phyloP scores from a whole-genome alignment of 2,113 vertebrate species.

The Tragelaphus scriptus region DNA sequence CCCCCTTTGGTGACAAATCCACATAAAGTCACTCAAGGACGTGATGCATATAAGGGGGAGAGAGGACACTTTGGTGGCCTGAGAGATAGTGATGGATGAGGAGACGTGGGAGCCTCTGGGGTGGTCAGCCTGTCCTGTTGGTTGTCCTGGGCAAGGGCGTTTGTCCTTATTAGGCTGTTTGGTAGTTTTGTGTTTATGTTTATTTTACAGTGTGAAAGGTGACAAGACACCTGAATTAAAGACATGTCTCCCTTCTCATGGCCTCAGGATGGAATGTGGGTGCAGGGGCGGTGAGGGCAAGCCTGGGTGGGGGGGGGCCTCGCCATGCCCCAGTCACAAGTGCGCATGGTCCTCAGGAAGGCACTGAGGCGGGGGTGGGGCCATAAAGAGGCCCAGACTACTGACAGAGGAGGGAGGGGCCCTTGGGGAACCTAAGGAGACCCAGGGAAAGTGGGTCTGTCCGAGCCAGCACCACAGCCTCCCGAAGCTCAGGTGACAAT shows the following conservation, averaged over 20 bases:
- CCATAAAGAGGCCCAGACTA: neutral
- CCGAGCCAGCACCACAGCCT: neutral
- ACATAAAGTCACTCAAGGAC: neutral
- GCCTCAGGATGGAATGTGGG: neutral
- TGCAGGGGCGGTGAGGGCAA: neutral
- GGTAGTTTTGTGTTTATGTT: neutral
- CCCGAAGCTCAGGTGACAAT: fast-evolving
- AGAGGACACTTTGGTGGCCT: neutral
- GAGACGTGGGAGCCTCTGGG: neutral
- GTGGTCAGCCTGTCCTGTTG: neutral
- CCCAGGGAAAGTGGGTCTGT: too few relatives aligned
- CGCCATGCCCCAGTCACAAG: fast-evolving
- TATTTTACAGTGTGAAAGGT: neutral
- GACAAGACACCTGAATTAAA: neutral
- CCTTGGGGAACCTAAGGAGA: neutral
- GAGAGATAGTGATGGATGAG: neutral
- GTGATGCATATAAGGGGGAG: neutral
- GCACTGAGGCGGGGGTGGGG: neutral
- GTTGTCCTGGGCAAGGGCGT: neutral
- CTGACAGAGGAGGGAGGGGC: neutral
- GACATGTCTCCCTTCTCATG: neutral
- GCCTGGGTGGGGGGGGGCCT: neutral
- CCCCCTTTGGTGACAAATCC: neutral
- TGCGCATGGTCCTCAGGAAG: fast-evolving
- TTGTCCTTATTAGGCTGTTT: neutral